phyloP scores from a whole-genome alignment of 2,888 invertebrate genomes.

The Bombylius major region DNA sequence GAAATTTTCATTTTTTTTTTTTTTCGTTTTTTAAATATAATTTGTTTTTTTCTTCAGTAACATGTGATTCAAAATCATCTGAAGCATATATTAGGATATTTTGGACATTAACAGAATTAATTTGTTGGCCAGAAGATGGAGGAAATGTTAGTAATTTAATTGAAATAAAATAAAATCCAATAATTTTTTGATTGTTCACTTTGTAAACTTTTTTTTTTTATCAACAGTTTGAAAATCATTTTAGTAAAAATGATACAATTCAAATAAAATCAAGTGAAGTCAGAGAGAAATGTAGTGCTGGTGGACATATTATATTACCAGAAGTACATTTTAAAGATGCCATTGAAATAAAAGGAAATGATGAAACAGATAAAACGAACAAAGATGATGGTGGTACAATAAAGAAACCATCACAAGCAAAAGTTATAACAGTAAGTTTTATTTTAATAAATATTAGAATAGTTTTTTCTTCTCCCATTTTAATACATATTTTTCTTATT shows the following conservation, averaged over 20 bases:
- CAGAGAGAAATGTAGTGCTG: conserved; percentile 11
- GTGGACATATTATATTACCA: conserved; percentile 16
- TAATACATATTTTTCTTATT: conserved; percentile 5
- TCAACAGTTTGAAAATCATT: conserved; percentile 2
- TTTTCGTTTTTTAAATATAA: neutral
- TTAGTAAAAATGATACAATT: conserved; percentile 14
- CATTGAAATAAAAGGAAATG: neutral
- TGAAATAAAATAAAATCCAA: neutral
- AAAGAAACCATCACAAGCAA: conserved; percentile 5
- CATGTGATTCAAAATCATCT: conserved; percentile 34
- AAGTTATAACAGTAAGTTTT: neutral
- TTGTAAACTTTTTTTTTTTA: no score
- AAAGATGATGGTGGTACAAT: neutral
- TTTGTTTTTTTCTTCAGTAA: conserved; percentile 29
- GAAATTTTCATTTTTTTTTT: neutral
- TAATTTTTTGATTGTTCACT: neutral
- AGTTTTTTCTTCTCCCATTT: neutral
- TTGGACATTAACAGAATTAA: conserved; percentile 43
- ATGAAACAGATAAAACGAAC: neutral
- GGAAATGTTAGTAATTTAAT: conserved; percentile 13
- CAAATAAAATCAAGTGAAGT: conserved; percentile 13
- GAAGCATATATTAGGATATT: conserved; percentile 37
- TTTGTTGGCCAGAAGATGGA: conserved; percentile 42
- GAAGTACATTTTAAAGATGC: conserved; percentile 12
- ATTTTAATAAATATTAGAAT: neutral